Evolutionary conservation across 2,888 invertebrate species (phyloP).

Genomic region (Uloborus plumipes): DNA sequence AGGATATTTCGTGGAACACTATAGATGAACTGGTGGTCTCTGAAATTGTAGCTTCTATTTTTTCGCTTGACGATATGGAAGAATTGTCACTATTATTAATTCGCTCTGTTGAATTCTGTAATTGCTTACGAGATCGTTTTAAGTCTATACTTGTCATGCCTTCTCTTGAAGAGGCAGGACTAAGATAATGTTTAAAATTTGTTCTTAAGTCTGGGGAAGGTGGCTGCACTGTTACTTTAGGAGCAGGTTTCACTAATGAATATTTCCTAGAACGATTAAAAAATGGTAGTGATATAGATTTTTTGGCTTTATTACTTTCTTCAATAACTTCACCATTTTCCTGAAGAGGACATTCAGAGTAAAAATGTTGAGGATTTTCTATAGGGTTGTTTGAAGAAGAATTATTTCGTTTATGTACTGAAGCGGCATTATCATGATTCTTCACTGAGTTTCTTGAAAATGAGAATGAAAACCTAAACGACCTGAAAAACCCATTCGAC

Average conservation of each 20-base stretch:
- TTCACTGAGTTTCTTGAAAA: not conserved
- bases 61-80: not conserved
- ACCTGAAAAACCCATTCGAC: constrained; percentile 4
- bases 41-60: not conserved
- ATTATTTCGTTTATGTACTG: not conserved
- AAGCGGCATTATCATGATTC: not conserved
- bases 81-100: not conserved
- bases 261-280: constrained; percentile 18
- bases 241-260: constrained; percentile 14
- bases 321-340: not conserved
- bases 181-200: not conserved
- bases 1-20: not conserved
- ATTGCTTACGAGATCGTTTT: constrained; percentile 27
- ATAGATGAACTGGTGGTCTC: not conserved
- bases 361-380: not conserved
- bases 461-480: not conserved
- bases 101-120: not conserved
- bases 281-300: constrained; percentile 13
- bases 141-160: constrained; percentile 25
- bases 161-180: not conserved
- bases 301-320: constrained; percentile 7
- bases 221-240: constrained; percentile 12
- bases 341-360: constrained; percentile 11
- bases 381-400: not conserved
- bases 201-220: constrained; percentile 11